Evolutionary conservation across 2,113 vertebrate genomes (phyloP).

Genomic region (Aspiorhynchus laticeps): DNA sequence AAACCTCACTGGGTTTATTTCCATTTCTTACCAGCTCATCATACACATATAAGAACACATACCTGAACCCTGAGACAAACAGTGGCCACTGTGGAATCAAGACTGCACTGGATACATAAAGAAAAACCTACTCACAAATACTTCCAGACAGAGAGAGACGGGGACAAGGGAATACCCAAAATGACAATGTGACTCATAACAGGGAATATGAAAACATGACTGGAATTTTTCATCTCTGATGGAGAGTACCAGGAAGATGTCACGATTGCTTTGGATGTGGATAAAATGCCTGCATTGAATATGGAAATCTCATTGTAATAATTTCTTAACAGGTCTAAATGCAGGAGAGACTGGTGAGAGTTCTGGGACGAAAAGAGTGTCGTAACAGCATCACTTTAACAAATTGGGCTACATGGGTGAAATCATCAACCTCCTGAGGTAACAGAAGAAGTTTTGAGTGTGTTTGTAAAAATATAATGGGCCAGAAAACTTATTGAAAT

Average conservation of each 20-base stretch:
- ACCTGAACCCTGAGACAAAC: constrained; percentile 64
- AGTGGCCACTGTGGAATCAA: constrained; percentile 44
- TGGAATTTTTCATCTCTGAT: not conserved
- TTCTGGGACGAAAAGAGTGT: not conserved
- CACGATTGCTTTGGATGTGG: not conserved
- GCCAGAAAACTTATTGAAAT: too few species aligned
- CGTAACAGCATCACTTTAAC: not conserved
- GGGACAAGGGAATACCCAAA: constrained; percentile 22
- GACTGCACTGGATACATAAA: constrained; percentile 41
- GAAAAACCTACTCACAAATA: constrained; percentile 42
- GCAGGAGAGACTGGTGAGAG: not conserved
- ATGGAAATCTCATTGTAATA: not conserved
- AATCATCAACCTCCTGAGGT: not conserved
- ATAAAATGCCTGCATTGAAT: not conserved
- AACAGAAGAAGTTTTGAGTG: not conserved
- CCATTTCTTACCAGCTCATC: constrained; percentile 42
- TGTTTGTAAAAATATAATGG: not conserved
- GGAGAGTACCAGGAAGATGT: not conserved
- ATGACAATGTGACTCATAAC: constrained; percentile 17
- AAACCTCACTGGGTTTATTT: constrained; percentile 45
- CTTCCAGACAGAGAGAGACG: constrained; percentile 44
- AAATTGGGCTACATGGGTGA: not conserved
- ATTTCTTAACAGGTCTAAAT: not conserved
- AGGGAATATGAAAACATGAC: constrained; percentile 10
- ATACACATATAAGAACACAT: constrained; percentile 54